Base-by-base conservation (phyloP, 2,888 invertebrate species). In the Drosophila infuscata region DNA sequence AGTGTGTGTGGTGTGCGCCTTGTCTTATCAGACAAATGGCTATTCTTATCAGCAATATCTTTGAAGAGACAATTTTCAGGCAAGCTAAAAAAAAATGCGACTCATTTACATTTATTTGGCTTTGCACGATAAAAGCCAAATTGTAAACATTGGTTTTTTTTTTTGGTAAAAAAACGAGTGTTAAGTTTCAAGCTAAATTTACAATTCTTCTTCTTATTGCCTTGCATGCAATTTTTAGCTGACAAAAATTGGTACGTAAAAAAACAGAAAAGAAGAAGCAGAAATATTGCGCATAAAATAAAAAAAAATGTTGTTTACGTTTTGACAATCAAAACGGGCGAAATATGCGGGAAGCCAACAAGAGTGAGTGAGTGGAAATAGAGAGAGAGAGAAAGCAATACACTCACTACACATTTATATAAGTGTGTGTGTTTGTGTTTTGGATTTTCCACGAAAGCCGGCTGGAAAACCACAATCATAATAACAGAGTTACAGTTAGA, bases 271-370 rank as follows among this genome's bases (percentile, higher is more conserved):
- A 46, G 7, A 46, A 46, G 20, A 15, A 46, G 4, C 25, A 25
- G 29, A 46, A n/a, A 62, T 48, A 60, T 41, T 36, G 56, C 53
- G n/a, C 68, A 51, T 41, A 60, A 59, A 73, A 65, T 35, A 67
- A 60, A 66, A 60, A 71, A 82, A 87, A 85, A 88, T 78, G 89
- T 89, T 85, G 85, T 85, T 85, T 85, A 85, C 88, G 75, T 85
- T 89, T 85, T 70, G 57, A 63, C 88, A 82, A 80, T 78, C 64
- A 54, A 79, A 84, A 54, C 72, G 80, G 61, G 69, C 62, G 68
- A 89, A 82, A 73, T 58, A 61, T 56, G 51, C 41, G 57, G 33
- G 58, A 15, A 51, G 63, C 43, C 32, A 43, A 25, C 9, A 32
- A 46, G 35, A 17, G 60, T 38, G 48, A 74, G 56, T 15, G 25